Evolutionary conservation across 1,140 invertebrate species (phyloP), one percentile per base, ranked within the genome.

Genomic region (Gryllus bimaculatus): DNA sequence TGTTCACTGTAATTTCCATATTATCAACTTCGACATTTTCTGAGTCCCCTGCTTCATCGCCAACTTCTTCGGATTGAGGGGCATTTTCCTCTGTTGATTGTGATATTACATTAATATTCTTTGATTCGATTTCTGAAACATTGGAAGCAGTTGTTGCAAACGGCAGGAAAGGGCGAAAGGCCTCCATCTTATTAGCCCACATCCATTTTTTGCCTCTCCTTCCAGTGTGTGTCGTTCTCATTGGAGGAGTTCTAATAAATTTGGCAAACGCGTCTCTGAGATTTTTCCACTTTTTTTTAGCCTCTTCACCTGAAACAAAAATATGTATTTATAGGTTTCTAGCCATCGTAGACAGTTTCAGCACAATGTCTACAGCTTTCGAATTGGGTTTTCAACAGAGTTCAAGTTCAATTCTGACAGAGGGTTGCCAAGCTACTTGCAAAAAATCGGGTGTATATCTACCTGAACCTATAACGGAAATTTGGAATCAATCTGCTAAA

Each of bases 251-350:
- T n/a, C 13, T 73, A 73, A 1, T n/a, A 15, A 1, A 73, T n/a
- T 73, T 73, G 13, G n/a, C n/a, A n/a, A 15, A 73, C n/a, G 66
- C 6, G 66, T 73, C n/a, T n/a, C 66, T n/a, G n/a, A 73, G 66
- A n/a, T 73, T 73, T 73, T 73, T 73, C 66, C n/a, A 73, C n/a
- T n/a, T 73, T 73, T 73, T 73, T 73, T 73, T 73, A 13, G n/a
- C 66, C n/a, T 73, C 66, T 15, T 73, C 66, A 73, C 66, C 66
- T 73, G 66, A 73, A 73, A 73, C 13, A 73, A 3, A n/a, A 73
- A n/a, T 15, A 73, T 73, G 1, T 73, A 15, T 73, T 39, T 39
- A 39, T 5, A 39, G 26, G 26, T 39, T 39, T 39, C 26, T 39
- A 39, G 26, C 26, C 26, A 39, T 5, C 26, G n/a, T 2, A 3